Evolutionary conservation across 2,888 invertebrate genomes (phyloP), one percentile per base, ranked within the genome.

Genomic region (Agonopterix subpropinquella): DNA sequence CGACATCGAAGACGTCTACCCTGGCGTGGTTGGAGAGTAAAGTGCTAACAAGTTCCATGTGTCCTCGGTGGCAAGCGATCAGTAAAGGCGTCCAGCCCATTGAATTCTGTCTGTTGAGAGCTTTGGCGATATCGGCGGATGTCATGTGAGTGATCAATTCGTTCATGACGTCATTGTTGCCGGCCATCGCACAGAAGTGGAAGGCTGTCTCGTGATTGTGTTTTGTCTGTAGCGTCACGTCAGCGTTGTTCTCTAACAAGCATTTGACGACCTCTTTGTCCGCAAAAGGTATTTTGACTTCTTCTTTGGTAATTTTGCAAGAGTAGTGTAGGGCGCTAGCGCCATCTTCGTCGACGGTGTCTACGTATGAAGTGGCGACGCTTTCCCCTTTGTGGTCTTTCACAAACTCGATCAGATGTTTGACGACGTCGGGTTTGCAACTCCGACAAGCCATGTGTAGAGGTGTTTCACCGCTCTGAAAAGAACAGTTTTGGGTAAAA

Each of bases 1-100:
- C 98, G 57, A 93, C 94, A 76, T 99, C 99, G 78, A 99, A 99
- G 0, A 99, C 99, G 77, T 99, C 99, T 11, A 99, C 99, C 72
- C 99, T 92, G 8, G 99, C 99, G 77, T 99, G 98, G 80, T 98
- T 97, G 41, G 94, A 91, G 52, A 98, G 89, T 50, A 99, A 89
- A 53, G 95, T 96, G 68, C 91, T 95, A 42, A 98, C 97, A 61
- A 99, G 92, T 70, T 97, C 96, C 89, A 96, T 94, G 77, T 99
- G 99, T 4, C 98, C 99, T 73, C 96, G 92, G 72, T 98, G 94
- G 67, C 98, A 96, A 13, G 99, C 99, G 63, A 99, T 98, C 47
- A 99, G 89, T 58, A 99, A 89, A 10, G 99, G 99, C 0, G 99
- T 98, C 98, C 99, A 99, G 8, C 99, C 95, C 56, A 97, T 94